Evolutionary conservation across 2,113 vertebrate species (phyloP), one percentile per base, ranked within the genome.

Genomic region (Zingel zingel): DNA sequence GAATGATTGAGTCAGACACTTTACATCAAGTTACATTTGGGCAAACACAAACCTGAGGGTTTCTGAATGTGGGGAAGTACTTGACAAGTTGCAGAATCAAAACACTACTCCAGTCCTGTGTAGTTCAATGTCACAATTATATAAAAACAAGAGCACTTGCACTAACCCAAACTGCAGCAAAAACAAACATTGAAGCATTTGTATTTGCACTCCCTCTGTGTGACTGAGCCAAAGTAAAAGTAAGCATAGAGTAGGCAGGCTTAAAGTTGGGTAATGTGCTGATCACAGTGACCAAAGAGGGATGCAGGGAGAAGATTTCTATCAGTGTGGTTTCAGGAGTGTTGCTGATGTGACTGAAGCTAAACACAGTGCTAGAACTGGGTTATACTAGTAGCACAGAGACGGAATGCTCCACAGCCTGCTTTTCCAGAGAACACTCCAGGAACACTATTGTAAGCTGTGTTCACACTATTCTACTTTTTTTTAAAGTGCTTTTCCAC

Each of bases 401-500:
- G 54, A 85, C 73, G 61, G 80, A 82, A 72, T 57, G 56, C 62
- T 85, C 76, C 47, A 70, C 67, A 30, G 56, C 47, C 66, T 53
- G n/a, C 74, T 51, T 77, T 77, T 64, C 39, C 80, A 67, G 63
- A 82, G 70, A 87, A 67, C 66, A 74, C 53, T 79, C 27, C 47
- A 77, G 59, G 75, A 80, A 82, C 16, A 6, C 45, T 45, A 8
- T 33, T 88, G 33, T 63, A 74, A 82, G 65, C 53, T 39, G 19
- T 69, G 78, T 80, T 86, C 73, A 74, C 62, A 72, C 48, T 51
- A 30, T 79, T 64, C 61, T 50, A 21, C 65, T 39, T 85, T 85
- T 79, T 69, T 79, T 66, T n/a, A 76, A 67, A 81, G 15, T 71
- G 61, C 48, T 85, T 76, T 85, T 65, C 74, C 27, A 73, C 81